phyloP scores from a whole-genome alignment of 2,888 invertebrate species.

The Pandemis cinnamomeana region DNA sequence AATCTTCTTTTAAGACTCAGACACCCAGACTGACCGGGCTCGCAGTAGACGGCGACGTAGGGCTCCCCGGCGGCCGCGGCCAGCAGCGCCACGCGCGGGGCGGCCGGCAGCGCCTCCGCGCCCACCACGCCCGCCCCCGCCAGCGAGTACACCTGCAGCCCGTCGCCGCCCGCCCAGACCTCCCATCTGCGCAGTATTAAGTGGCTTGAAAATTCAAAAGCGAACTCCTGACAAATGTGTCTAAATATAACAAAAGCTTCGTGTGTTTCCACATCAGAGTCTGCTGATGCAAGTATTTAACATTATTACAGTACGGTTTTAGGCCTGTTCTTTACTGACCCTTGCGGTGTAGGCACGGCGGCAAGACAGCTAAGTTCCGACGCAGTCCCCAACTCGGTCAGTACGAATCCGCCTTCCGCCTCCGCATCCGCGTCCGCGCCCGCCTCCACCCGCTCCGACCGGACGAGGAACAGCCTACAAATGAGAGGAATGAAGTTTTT shows the following conservation, averaged over 20 bases:
- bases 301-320: no score
- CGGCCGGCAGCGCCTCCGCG: conserved; percentile 86
- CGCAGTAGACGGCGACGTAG: conserved; percentile 91
- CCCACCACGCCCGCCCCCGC: conserved; percentile 88
- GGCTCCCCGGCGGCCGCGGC: conserved; percentile 86
- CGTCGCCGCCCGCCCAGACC: conserved; percentile 96
- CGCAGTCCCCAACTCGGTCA: conserved; percentile 90
- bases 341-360: conserved; percentile 71
- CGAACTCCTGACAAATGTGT: no score
- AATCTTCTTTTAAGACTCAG: no score
- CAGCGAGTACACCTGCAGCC: conserved; percentile 91
- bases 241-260: no score
- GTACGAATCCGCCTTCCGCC: conserved; percentile 89
- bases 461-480: conserved; percentile 88
- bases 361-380: conserved; percentile 88
- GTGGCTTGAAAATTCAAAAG: no score
- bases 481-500: background rate
- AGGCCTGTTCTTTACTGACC: conserved; percentile 52
- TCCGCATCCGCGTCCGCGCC: conserved; percentile 47
- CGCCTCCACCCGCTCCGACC: conserved; percentile 77
- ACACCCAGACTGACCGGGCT: conserved; percentile 78
- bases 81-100: conserved; percentile 86
- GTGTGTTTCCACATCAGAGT: no score
- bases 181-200: conserved; percentile 82
- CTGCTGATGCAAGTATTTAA: no score